Evolutionary conservation across 2,888 invertebrate species (phyloP), one percentile per base, ranked within the genome.

Genomic region (Branchipolynoe longqiensis): DNA sequence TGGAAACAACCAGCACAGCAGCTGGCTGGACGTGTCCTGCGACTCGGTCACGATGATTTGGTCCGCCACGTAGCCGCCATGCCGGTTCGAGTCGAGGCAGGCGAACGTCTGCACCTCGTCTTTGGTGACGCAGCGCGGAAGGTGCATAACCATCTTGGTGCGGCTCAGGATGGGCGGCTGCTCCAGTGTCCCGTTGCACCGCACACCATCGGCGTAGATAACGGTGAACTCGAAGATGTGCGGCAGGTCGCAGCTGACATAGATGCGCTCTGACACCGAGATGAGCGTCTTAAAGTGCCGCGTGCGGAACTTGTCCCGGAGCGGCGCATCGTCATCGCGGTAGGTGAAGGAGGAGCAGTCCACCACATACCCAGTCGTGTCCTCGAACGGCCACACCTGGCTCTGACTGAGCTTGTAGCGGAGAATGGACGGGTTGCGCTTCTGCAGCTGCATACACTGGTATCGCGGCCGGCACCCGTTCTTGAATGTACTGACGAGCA

Each of bases 1-100:
- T n/a, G 87, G 86, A 64, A 87, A 87, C 28, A 86, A 40, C 86
- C 86, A 87, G 64, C 87, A 87, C 6, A 56, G 38, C 41, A 74
- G 41, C 83, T 74, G 73, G 12, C 73, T 62, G 22, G 82, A 56
- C n/a, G 22, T 36, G 40, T 82, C 83, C 48, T 59, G 78, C 6
- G 86, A 41, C 86, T 87, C 87, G 33, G 85, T 87, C 25, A 87
- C 85, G 31, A 87, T 78, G 25, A 87, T 58, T 38, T 83, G 86
- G 58, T 85, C 69, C 33, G 83, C 83, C 78, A 86, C 48, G 83
- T 82, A 83, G 41, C 86, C 86, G 28, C 86, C 86, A 36, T 87
- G 86, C 22, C 59, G 73, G 36, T 36, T 38, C 0, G 85, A 85
- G 69, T 87, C 86, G 28, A 87, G 85, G 38, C 87, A 87, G 59